Evolutionary conservation across 1,140 invertebrate genomes (phyloP), one percentile per base, ranked within the genome.

Genomic region (Zaprionus taronus): DNA sequence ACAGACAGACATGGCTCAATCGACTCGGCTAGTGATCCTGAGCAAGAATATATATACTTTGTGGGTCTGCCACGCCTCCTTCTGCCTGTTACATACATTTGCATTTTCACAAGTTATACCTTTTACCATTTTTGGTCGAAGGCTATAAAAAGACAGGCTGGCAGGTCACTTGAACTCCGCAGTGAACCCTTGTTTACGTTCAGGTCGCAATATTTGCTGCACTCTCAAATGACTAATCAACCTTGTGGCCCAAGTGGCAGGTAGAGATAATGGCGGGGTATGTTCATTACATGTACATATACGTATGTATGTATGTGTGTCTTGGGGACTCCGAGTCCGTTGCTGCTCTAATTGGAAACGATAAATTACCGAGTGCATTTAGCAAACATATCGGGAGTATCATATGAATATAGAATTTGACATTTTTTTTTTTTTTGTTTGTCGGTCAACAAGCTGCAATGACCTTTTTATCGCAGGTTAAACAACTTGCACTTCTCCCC

Each of bases 221-320:
- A 79, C 62, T 80, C 71, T 81, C n/a, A 47, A 89, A 81, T 87
- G 84, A 89, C 81, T 89, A 87, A 87, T 83, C 81, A 85, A 81
- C 83, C 83, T 80, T 80, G 84, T 57, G 64, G 66, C 63, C 63
- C 47, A 65, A 38, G 51, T 58, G 26, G 62, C 84, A 87, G 84
- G 83, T 87, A 89, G 74, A 77, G 20, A 28, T 67, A 66, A 55
- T 24, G 47, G 11, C 31, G 9, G 31, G 31, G 9, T 34, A 34
- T 34, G 31, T 34, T 34, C 31, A 9, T 26, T 26, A 4, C 24
- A 24, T 24, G 5, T 24, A 24, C 24, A 26, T 28, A 28, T 11
- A 11, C 2, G 3, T 7, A 9, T 31, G 31, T 34, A 3, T 34
- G 9, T 34, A 3, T 4, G 31, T 34, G 4, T 34, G 2, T 34